Base-by-base conservation (phyloP, 1,140 invertebrate species). In the Drosophila orosa region DNA sequence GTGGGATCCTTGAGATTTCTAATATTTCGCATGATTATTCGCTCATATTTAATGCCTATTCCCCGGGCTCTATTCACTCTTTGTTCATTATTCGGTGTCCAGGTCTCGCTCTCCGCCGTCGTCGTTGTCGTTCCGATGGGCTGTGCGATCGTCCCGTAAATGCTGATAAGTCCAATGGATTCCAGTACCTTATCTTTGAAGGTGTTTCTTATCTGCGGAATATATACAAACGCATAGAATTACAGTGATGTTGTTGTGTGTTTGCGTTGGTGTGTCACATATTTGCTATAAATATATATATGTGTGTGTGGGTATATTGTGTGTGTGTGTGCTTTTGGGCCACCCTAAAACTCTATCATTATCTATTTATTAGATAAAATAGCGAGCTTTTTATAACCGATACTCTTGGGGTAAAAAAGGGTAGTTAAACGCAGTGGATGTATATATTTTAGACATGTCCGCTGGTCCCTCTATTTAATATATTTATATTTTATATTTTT, bases 1-100 rank as follows among this genome's bases (percentile, higher is more conserved):
- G 77, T 89, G 69, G 84, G 84, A 89, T 89, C 84, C 56, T 89
- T 89, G 15, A 84, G 77, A 78, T 89, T 89, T 80, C 54, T 74
- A 12, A 89, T 89, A 56, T 89, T 90, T 59, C 66, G 84, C 84
- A 89, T 89, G 45, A 22, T 39, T 77, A 17, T 56, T 83, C 57
- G 55, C 44, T 84, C 80, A 83, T 83, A 72, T 22, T 76, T 39
- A 67, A 45, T n/a, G 45, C 29, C 66, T 63, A 31, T 63, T 15
- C 25, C 29, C 24, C 31, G 57, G 57, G 52, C 45, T 40, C 31
- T 54, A 54, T 35, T 54, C 69, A 83, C 74, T 57, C 45, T 71
- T 29, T 73, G 50, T 35, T 74, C 68, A 74, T 54, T 47, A 47
- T 52, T 61, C 33, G 31, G 31, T 44, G 29, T 56, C 24, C 27